phyloP scores from a whole-genome alignment of 2,888 invertebrate genomes.

The Pammene fasciana region DNA sequence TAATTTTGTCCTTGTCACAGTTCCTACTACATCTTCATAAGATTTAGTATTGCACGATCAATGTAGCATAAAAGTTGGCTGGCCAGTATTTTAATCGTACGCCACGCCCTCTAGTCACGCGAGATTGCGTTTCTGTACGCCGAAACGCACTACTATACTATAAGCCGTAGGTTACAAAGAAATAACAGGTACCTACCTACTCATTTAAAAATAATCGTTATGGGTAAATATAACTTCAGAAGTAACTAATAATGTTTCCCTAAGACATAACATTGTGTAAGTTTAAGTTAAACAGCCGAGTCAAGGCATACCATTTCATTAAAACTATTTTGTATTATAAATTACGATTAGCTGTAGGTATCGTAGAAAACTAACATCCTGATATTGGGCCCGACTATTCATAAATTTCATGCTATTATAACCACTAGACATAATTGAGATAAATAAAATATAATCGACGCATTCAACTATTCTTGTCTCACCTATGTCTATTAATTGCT shows the following conservation, averaged over 20 bases:
- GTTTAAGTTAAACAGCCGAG: too few species aligned
- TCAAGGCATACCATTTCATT: too few species aligned
- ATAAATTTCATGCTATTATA: too few species aligned
- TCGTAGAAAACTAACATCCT: too few species aligned
- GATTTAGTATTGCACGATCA: not conserved
- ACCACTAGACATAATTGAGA: too few species aligned
- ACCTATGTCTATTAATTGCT: too few species aligned
- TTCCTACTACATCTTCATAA: not conserved
- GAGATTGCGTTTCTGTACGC: constrained; percentile 73
- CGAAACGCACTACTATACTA: constrained; percentile 22
- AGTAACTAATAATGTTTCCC: not conserved
- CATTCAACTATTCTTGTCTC: too few species aligned
- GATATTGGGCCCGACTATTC: too few species aligned
- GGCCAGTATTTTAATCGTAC: constrained; percentile 72
- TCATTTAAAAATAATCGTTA: constrained; percentile 1
- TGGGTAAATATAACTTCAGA: not conserved
- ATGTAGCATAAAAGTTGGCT: constrained; percentile 3
- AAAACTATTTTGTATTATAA: too few species aligned
- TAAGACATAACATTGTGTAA: too few species aligned
- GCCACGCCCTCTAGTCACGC: constrained; percentile 79
- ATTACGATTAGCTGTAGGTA: too few species aligned
- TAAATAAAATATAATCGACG: too few species aligned
- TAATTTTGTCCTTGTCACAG: not conserved
- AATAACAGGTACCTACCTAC: not conserved
- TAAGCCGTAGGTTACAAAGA: constrained; percentile 2